These are phyloP conservation scores for Iphiclides podalirius DNA, from an alignment of 2,888 invertebrate genomes.

Conservation along the genomic window DNA sequence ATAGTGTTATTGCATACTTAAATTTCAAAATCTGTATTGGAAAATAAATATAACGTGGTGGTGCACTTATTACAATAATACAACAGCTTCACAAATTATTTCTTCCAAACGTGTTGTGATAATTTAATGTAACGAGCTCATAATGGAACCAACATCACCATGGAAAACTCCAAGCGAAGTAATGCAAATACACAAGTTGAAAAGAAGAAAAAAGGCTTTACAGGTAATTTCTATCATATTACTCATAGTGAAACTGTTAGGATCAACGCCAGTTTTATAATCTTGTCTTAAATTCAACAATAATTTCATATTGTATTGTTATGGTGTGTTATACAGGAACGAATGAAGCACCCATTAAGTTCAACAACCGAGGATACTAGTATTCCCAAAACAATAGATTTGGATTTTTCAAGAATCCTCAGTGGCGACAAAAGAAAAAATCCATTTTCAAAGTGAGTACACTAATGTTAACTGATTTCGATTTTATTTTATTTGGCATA, in stretches of 20 bases:
- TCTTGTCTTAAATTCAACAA: constrained; percentile 9
- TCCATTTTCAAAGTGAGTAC: constrained; percentile 84
- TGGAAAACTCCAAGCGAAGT: constrained; percentile 82
- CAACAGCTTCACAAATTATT: no score
- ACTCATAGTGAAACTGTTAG: background rate
- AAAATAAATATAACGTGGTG: background rate
- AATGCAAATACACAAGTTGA: constrained; percentile 88
- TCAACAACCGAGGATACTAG: constrained; percentile 44
- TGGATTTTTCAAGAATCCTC: constrained; percentile 70
- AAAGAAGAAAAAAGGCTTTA: constrained; percentile 87
- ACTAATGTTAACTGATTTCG: background rate
- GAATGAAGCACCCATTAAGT: constrained; percentile 63
- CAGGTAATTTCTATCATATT: constrained; percentile 79
- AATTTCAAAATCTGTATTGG: background rate
- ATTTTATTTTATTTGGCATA: no score
- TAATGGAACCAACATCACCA: constrained; percentile 71
- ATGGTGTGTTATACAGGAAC: no score
- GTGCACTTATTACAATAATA: no score
- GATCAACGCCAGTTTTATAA: background rate
- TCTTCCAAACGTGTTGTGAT: no score
- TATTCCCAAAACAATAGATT: constrained; percentile 44
- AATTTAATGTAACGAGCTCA: no score
- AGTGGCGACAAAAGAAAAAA: constrained; percentile 86
- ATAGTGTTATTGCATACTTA: background rate
- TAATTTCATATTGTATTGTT: no score